Conservation (phyloP, 2,797 vertebrate species). For the Eutrigla gurnardus region DNA sequence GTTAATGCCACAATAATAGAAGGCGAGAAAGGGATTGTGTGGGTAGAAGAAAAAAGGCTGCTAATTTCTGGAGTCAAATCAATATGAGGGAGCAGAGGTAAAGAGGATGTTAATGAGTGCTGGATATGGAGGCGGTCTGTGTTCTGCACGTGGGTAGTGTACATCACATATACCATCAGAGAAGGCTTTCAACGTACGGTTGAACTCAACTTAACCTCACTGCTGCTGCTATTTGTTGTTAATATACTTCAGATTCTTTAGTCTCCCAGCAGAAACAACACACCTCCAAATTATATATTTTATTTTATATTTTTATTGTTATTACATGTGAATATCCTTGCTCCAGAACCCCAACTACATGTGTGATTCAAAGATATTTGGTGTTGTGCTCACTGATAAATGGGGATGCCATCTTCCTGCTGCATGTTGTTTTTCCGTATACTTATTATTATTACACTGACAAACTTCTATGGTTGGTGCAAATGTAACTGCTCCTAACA, state of each 20-base stretch:
- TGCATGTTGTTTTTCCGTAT: not conserved
- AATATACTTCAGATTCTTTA: constrained; percentile 15
- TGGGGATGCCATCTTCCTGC: not conserved
- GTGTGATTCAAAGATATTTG: not conserved
- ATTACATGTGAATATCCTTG: not conserved
- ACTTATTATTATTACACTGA: not conserved
- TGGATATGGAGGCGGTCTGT: constrained; percentile 4
- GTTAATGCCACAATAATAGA: constrained; percentile 28
- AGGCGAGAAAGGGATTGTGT: constrained; percentile 31
- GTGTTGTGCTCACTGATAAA: not conserved
- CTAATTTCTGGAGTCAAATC: constrained; percentile 61
- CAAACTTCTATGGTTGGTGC: not conserved
- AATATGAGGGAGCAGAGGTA: constrained; percentile 43
- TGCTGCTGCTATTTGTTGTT: constrained; percentile 8
- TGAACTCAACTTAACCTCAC: constrained; percentile 29
- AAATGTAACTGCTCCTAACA: not conserved
- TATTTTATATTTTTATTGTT: not conserved
- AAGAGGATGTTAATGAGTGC: constrained; percentile 43
- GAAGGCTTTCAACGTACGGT: constrained; percentile 8
- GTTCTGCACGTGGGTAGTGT: constrained; percentile 26
- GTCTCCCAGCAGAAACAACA: constrained; percentile 1
- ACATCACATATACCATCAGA: constrained; percentile 27
- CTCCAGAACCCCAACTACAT: not conserved
- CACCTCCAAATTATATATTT: not conserved
- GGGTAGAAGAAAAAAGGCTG: constrained; percentile 17